phyloP scores from a whole-genome alignment of 2,113 vertebrate species.

The Arvicanthis niloticus region DNA sequence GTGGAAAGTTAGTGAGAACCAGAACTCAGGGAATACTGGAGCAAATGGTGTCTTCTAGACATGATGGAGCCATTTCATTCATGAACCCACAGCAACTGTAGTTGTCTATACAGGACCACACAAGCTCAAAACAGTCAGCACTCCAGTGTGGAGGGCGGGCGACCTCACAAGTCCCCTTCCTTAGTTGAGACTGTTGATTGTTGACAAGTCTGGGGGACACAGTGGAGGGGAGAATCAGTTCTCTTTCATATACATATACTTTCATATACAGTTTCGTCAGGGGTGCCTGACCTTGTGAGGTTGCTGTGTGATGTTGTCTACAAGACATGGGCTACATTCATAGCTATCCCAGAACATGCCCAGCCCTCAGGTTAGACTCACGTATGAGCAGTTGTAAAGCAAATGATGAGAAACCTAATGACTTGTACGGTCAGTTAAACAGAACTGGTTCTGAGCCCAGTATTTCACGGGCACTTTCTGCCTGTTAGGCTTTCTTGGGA shows the following conservation, averaged over 20 bases:
- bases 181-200: not conserved
- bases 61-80: not conserved
- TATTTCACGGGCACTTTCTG: not conserved
- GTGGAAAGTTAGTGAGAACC: not conserved
- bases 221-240: not conserved
- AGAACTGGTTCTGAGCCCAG: not conserved
- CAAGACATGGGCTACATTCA: not conserved
- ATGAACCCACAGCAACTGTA: not conserved
- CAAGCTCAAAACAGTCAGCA: not conserved
- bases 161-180: not conserved
- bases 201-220: not conserved
- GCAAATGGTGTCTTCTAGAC: not conserved
- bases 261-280: not conserved
- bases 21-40: not conserved
- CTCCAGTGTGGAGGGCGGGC: not conserved
- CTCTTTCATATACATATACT: not conserved
- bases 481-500: conserved; percentile 17
- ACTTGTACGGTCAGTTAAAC: conserved; percentile 4
- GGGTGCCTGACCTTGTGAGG: not conserved
- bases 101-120: not conserved
- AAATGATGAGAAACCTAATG: not conserved
- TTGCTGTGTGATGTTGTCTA: not conserved
- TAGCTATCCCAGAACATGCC: no score
- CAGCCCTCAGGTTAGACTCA: not conserved
- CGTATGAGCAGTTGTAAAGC: conserved; percentile 5